These are phyloP conservation scores for Pyrocoelia pectoralis DNA, from an alignment of 2,888 invertebrate species.

Conservation along the genomic window DNA sequence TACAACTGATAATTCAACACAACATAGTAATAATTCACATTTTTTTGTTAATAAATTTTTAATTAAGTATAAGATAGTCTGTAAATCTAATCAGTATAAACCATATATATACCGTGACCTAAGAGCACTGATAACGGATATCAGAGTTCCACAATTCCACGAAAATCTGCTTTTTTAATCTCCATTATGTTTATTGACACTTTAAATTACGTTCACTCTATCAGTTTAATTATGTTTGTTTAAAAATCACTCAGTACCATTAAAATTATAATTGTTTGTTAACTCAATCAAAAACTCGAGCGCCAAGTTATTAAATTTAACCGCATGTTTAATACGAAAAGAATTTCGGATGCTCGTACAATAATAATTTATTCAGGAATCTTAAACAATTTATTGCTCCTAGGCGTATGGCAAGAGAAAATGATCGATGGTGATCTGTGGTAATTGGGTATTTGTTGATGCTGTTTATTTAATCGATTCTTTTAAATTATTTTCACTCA, in stretches of 20 bases:
- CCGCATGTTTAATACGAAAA: slow-evolving; percentile 8
- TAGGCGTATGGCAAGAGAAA: slow-evolving; percentile 6
- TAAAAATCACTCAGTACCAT: slow-evolving; percentile 2
- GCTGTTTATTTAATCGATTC: slow-evolving; percentile 4
- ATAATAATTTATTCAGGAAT: slow-evolving; percentile 12
- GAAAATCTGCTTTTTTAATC: slow-evolving; percentile 1
- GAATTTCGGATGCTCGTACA: slow-evolving; percentile 6
- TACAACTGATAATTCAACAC: no score
- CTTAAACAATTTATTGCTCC: slow-evolving; percentile 11
- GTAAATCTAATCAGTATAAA: background rate
- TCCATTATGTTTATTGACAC: background rate
- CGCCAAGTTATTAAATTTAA: slow-evolving; percentile 10
- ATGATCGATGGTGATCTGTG: slow-evolving; percentile 8
- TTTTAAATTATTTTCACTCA: background rate
- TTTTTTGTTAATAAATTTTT: background rate
- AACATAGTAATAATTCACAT: background rate
- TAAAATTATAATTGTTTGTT: slow-evolving; percentile 2
- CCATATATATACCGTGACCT: background rate
- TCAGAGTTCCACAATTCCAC: background rate
- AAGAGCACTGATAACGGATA: slow-evolving; percentile 1
- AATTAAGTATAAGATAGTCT: background rate
- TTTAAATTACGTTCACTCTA: background rate
- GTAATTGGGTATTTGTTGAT: slow-evolving; percentile 6
- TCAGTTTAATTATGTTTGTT: slow-evolving; percentile 1
- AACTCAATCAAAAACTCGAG: slow-evolving; percentile 4